phyloP scores from a whole-genome alignment of 2,888 invertebrate genomes.

The Sinotaia quadrata region DNA sequence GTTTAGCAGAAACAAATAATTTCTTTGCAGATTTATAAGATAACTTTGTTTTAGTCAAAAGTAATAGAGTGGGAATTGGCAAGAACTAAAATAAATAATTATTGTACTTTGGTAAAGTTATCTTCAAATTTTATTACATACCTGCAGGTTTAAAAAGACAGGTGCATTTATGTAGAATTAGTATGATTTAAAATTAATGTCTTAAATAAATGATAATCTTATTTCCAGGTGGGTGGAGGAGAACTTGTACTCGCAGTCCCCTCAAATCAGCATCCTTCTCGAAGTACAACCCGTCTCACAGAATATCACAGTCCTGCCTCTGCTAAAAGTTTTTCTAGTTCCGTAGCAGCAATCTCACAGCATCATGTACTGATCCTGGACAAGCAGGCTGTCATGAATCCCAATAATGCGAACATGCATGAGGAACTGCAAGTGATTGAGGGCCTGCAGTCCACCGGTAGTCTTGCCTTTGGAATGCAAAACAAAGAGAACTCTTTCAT shows the following conservation, averaged over 20 bases:
- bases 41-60: too few relatives aligned
- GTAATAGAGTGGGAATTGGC: too few relatives aligned
- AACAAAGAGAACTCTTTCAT: too few relatives aligned
- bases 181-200: neutral
- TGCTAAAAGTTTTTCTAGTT: conserved; percentile 4
- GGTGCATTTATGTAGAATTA: neutral
- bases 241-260: neutral
- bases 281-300: neutral
- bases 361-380: conserved; percentile 46
- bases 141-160: too few relatives aligned
- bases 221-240: neutral
- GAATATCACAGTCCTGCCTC: neutral
- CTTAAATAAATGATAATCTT: neutral
- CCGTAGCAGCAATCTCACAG: conserved; percentile 15
- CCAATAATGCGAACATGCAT: conserved; percentile 47
- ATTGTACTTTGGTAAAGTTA: too few relatives aligned
- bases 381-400: conserved; percentile 49
- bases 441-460: conserved; percentile 60
- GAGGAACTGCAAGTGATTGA: conserved; percentile 58
- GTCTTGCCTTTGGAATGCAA: conserved; percentile 44
- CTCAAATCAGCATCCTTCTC: neutral
- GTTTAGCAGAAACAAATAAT: too few relatives aligned
- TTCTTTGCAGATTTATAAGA: too few relatives aligned
- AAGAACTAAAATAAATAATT: too few relatives aligned
- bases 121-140: too few relatives aligned